Base-by-base conservation (phyloP, 2,113 vertebrate genomes). In the Pedetes capensis region DNA sequence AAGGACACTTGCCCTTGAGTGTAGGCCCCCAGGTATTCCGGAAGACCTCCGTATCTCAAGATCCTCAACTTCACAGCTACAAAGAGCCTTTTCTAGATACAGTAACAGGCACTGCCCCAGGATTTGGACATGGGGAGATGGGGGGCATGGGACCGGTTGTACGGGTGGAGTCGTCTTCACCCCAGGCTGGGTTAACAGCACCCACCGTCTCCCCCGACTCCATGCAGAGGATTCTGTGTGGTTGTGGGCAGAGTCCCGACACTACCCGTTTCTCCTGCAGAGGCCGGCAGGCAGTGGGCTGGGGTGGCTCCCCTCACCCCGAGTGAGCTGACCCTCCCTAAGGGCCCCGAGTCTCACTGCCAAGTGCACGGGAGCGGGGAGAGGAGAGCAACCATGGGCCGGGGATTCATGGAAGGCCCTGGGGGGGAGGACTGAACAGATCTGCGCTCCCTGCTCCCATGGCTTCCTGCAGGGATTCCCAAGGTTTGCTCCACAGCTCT, bases 201-300 rank as follows among this genome's bases (percentile, higher is more conserved):
- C 2, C 22, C 23, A 34, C 44, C n/a, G 37, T 27, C n/a, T 39
- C n/a, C n/a, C 14, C 57, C 57, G 25, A 25, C n/a, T 2, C n/a
- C n/a, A 18, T 6, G 13, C 27, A 29, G 12, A 88, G 49, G 49
- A 37, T 44, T 3, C 88, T 32, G 37, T 34, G 84, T 9, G 13
- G 29, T 1, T 8, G 8, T 5, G 57, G n/a, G 13, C 12, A 39
- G 51, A 32, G n/a, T 11, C 34, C 29, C 16, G 5, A 18, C 16
- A 8, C 25, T 20, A 2, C 66, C 32, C 18, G 47, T 17, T 29
- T 25, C 32, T 42, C 27, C 1, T 6, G 11, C 14, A 34, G 23
- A 59, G 32, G 6, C 11, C 3, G 5, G n/a, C 23, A 5, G 23
- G 1, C 0, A 1, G 51, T 1, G 49, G 4, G 44, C 37, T 0